These are phyloP conservation scores for Okamejei kenojei DNA, from an alignment of 2,797 vertebrate genomes.

Conservation along the genomic window DNA sequence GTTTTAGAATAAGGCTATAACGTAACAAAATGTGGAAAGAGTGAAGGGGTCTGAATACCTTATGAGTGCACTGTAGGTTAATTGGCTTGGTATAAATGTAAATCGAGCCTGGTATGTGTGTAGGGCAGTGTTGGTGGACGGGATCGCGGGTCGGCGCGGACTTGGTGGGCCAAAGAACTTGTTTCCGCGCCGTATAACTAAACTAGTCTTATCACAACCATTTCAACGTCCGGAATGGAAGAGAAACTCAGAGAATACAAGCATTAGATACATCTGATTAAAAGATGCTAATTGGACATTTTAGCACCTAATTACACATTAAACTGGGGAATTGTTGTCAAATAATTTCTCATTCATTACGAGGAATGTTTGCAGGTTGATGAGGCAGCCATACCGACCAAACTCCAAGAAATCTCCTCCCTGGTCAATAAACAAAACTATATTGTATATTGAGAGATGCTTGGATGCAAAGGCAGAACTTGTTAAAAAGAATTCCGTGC, in stretches of 20 bases:
- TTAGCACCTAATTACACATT: background rate
- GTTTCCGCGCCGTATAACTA: too few species aligned
- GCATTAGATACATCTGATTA: background rate
- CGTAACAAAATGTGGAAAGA: too few species aligned
- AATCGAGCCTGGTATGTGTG: too few species aligned
- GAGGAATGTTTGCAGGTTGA: background rate
- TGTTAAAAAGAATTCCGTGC: background rate
- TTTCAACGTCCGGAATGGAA: background rate
- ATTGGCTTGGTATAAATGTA: too few species aligned
- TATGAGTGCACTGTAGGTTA: too few species aligned
- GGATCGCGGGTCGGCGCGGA: too few species aligned
- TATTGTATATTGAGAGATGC: background rate
- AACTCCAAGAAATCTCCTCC: background rate
- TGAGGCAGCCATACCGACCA: too few species aligned
- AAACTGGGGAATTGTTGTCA: background rate
- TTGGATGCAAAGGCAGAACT: background rate
- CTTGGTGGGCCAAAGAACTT: too few species aligned
- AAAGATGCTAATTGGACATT: background rate
- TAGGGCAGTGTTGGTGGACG: too few species aligned
- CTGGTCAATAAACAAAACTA: background rate
- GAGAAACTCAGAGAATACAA: background rate
- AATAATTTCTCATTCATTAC: background rate
- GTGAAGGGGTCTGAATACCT: too few species aligned
- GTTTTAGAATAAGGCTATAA: too few species aligned
- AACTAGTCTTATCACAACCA: background rate